Conservation (phyloP, 2,888 invertebrate species). For the Ischnus inquisitorius region DNA sequence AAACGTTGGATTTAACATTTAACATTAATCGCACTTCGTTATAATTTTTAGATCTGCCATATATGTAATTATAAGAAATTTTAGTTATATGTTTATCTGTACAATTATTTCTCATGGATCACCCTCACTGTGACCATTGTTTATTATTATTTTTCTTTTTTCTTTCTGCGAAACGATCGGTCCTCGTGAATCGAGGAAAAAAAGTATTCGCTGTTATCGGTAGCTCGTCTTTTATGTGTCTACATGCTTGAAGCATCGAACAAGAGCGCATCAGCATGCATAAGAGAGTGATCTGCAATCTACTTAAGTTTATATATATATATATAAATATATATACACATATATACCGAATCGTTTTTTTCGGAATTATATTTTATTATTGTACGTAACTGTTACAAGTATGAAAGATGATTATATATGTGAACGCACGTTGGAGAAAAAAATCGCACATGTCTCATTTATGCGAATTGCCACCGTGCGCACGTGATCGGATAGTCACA, state of each 20-base stretch:
- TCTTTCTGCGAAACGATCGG: conserved; percentile 30
- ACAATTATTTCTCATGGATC: conserved; percentile 73
- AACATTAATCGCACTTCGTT: conserved; percentile 72
- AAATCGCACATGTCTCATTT: conserved; percentile 69
- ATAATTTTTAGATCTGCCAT: conserved; percentile 81
- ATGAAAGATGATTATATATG: conserved; percentile 62
- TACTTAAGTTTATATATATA: conserved; percentile 80
- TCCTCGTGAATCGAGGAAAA: conserved; percentile 52
- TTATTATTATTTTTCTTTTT: conserved; percentile 72
- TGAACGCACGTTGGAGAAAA: conserved; percentile 69
- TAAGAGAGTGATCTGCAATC: conserved; percentile 82
- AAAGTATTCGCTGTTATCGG: conserved; percentile 59
- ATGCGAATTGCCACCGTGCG: conserved; percentile 11
- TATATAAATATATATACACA: conserved; percentile 36
- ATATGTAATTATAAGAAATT: conserved; percentile 78
- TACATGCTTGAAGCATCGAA: conserved; percentile 74
- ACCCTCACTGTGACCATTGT: conserved; percentile 71
- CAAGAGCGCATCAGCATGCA: conserved; percentile 69
- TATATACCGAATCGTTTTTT: conserved; percentile 54
- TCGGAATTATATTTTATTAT: conserved; percentile 71
- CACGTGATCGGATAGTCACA: conserved; percentile 53
- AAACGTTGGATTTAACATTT: conserved; percentile 76
- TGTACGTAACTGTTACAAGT: conserved; percentile 70
- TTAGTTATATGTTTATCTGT: conserved; percentile 73
- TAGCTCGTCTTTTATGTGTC: conserved; percentile 77